These are phyloP conservation scores for Meteorus colon DNA, from an alignment of 2,888 invertebrate genomes.

Conservation along the genomic window DNA sequence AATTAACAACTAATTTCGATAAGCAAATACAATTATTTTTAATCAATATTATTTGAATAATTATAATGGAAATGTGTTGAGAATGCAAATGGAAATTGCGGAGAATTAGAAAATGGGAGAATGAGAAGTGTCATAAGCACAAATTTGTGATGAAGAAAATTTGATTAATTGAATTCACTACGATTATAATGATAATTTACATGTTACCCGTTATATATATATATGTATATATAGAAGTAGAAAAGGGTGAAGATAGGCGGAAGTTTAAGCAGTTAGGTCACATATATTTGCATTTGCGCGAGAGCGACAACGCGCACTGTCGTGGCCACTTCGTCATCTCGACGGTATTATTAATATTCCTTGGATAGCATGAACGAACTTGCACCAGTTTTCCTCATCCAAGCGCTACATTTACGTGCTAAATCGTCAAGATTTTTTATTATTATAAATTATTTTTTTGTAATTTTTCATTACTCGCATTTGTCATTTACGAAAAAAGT, in stretches of 20 bases:
- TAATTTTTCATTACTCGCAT: neutral
- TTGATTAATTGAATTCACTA: slow-evolving; percentile 19
- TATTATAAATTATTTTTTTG: neutral
- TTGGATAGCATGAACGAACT: neutral
- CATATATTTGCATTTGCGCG: slow-evolving; percentile 21
- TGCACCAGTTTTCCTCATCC: slow-evolving; percentile 14
- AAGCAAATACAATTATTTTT: no score
- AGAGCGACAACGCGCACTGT: slow-evolving; percentile 9
- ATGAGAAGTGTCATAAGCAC: neutral
- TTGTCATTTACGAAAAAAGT: neutral
- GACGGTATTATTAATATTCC: slow-evolving; percentile 23
- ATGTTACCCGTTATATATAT: neutral
- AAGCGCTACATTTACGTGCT: neutral
- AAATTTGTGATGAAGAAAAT: slow-evolving; percentile 14
- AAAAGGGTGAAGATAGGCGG: slow-evolving; percentile 6
- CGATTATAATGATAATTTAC: slow-evolving; percentile 7
- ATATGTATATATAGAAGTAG: neutral
- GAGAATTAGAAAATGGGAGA: neutral
- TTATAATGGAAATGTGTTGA: neutral
- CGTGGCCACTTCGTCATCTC: slow-evolving; percentile 22
- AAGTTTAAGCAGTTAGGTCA: slow-evolving; percentile 14
- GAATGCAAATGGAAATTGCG: neutral
- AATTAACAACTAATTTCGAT: no score
- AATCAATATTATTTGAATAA: neutral
- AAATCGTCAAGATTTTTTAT: slow-evolving; percentile 9